Conservation (phyloP, 2,113 vertebrate genomes). For the Entosphenus tridentatus region DNA sequence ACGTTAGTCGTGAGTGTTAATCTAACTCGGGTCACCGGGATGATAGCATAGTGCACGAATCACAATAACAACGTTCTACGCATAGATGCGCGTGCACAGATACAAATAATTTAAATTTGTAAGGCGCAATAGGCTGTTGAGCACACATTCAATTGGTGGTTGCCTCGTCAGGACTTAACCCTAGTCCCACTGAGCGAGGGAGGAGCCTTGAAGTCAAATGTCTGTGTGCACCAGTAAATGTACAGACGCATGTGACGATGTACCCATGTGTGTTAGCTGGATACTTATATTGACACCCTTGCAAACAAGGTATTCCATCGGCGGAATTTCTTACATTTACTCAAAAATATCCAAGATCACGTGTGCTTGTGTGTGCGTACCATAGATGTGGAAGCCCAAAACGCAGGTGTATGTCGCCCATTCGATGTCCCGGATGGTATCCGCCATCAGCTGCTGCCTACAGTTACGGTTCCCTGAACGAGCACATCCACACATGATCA, state of each 20-base stretch:
- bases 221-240: no score
- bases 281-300: neutral
- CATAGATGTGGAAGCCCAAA: slow-evolving; percentile 43
- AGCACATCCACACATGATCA: no score
- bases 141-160: neutral
- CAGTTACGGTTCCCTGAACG: slow-evolving; percentile 19
- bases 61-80: neutral
- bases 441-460: slow-evolving; percentile 48
- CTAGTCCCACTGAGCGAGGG: no score
- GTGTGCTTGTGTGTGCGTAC: slow-evolving; percentile 19
- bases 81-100: neutral
- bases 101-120: slow-evolving; percentile 1
- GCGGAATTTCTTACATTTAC: neutral
- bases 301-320: neutral
- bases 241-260: no score
- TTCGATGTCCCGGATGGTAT: slow-evolving; percentile 34
- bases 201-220: no score
- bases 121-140: neutral
- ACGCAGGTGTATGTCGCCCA: slow-evolving; percentile 51
- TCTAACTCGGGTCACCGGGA: neutral
- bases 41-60: neutral
- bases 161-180: neutral
- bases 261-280: neutral
- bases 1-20: neutral
- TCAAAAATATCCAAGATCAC: no score